Conservation (phyloP, 2,797 vertebrate genomes). For the Schizothorax lantsangensis region DNA sequence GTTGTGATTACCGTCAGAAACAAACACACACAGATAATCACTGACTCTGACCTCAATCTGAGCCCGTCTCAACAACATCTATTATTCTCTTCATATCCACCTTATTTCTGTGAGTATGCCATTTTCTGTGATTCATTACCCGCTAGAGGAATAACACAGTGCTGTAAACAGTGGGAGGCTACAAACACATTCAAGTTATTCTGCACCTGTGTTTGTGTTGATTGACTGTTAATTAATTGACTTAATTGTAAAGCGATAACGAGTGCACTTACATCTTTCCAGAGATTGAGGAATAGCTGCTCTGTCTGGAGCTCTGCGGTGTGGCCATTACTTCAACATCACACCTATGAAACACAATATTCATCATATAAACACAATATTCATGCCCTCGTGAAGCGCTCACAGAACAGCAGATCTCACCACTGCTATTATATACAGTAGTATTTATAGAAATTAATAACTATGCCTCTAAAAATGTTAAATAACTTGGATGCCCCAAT, state of each 20-base stretch:
- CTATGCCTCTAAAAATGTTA: no score
- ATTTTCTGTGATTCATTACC: background rate
- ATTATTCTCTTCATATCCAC: slow-evolving; percentile 53
- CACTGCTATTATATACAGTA: no score
- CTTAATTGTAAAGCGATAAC: background rate
- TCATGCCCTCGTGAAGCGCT: background rate
- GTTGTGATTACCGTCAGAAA: background rate
- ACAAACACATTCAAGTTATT: background rate
- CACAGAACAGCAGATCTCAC: no score
- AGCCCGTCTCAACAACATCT: slow-evolving; percentile 48
- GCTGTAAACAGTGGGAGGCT: background rate
- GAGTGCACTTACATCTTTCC: slow-evolving; percentile 74
- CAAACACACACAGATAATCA: background rate
- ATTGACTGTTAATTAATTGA: background rate
- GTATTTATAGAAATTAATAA: no score
- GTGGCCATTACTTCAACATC: slow-evolving; percentile 72
- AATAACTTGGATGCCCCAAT: no score
- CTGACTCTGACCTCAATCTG: background rate
- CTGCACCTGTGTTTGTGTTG: background rate
- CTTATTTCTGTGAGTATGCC: background rate
- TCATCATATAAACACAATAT: background rate
- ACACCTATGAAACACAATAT: slow-evolving; percentile 66
- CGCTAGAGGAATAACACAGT: background rate
- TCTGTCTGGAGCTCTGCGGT: slow-evolving; percentile 72
- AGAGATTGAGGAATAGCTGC: slow-evolving; percentile 76